These are phyloP conservation scores for Orthonychiurus folsomi DNA, from an alignment of 2,888 invertebrate species.

Conservation along the genomic window DNA sequence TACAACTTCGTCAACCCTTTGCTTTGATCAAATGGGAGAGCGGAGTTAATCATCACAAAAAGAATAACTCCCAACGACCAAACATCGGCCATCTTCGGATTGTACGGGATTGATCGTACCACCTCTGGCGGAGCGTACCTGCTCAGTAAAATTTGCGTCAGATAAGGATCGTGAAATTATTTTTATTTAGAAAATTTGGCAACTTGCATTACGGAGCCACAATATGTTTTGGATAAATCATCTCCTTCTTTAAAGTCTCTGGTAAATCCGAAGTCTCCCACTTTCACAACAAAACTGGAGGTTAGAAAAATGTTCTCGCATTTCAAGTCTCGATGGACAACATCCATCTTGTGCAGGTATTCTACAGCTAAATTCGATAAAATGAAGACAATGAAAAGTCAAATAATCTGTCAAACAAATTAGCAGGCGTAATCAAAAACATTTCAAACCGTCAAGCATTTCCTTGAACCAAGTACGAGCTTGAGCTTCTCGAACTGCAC, in stretches of 20 bases:
- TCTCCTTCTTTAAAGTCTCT: constrained; percentile 24
- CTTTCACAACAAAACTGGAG: constrained; percentile 44
- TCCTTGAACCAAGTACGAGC: constrained; percentile 62
- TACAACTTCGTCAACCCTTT: constrained; percentile 62
- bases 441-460: constrained; percentile 10
- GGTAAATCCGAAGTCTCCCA: constrained; percentile 49
- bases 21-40: constrained; percentile 68
- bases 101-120: constrained; percentile 3
- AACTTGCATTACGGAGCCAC: constrained; percentile 43
- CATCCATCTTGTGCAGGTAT: constrained; percentile 41
- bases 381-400: not conserved
- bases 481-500: constrained; percentile 58
- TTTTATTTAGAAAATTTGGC: not conserved
- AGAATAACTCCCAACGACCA: constrained; percentile 55
- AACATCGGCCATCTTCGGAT: constrained; percentile 12
- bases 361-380: constrained; percentile 31
- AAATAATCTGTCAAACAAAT: not conserved
- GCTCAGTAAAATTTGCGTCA: not conserved
- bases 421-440: not conserved
- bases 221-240: constrained; percentile 43
- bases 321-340: constrained; percentile 41
- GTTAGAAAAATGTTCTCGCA: constrained; percentile 44
- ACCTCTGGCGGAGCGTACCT: constrained; percentile 15
- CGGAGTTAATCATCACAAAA: constrained; percentile 73
- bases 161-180: not conserved